Conservation (phyloP, 2,888 invertebrate species). For the Neocrepidodera transversa region DNA sequence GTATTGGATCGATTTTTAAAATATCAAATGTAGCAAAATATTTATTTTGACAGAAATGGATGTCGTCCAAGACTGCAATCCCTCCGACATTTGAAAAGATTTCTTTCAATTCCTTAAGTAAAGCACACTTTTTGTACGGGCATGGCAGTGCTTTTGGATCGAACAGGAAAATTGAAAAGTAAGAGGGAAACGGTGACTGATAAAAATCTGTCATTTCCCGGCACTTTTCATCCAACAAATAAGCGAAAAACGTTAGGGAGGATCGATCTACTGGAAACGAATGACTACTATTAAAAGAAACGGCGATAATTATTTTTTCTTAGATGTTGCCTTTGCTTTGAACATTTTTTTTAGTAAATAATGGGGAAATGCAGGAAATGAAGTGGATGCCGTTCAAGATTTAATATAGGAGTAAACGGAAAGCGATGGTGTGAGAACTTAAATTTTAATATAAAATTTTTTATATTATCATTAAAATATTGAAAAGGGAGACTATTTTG, state of each 20-base stretch:
- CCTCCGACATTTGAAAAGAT: slow-evolving; percentile 15
- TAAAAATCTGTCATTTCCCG: slow-evolving; percentile 53
- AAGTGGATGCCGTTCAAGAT: slow-evolving; percentile 29
- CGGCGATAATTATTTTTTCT: slow-evolving; percentile 38
- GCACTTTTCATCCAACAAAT: slow-evolving; percentile 47
- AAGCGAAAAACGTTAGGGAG: slow-evolving; percentile 28
- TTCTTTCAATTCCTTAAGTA: slow-evolving; percentile 12
- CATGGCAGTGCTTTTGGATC: slow-evolving; percentile 20
- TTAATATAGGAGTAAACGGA: slow-evolving; percentile 12
- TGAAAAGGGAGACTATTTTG: not conserved
- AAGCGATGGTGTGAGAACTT: slow-evolving; percentile 9
- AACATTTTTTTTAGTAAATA: slow-evolving; percentile 23
- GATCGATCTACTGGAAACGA: slow-evolving; percentile 32
- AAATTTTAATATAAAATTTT: slow-evolving; percentile 3
- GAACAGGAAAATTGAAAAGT: slow-evolving; percentile 49
- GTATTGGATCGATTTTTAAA: too few species aligned
- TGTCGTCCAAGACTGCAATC: not conserved
- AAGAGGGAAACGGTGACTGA: slow-evolving; percentile 46
- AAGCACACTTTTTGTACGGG: not conserved
- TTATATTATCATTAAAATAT: not conserved
- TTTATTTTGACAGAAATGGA: slow-evolving; percentile 2
- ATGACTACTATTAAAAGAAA: slow-evolving; percentile 34
- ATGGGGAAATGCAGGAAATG: slow-evolving; percentile 31
- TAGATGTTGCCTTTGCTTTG: slow-evolving; percentile 24
- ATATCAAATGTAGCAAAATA: not conserved